Evolutionary conservation across 2,797 vertebrate species (phyloP), one percentile per base, ranked within the genome.

Genomic region (Pampus argenteus): DNA sequence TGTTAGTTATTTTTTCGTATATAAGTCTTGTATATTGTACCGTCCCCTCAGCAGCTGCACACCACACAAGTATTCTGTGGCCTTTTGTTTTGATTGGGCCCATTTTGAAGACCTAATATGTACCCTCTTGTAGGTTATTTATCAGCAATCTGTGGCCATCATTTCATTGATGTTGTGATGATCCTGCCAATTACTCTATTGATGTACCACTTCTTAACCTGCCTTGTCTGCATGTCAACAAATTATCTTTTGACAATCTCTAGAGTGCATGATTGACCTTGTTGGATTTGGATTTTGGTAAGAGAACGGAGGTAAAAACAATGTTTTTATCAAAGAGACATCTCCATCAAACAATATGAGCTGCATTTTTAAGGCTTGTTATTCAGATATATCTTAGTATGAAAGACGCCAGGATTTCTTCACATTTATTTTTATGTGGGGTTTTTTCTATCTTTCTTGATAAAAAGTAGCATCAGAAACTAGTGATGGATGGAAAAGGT

Each of bases 401-500:
- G 15, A 42, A 9, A 28, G 15, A 23, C 25, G 51, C 15, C 18
- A 28, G 40, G 6, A 56, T 74, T 65, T 63, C 49, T 60, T 51
- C n/a, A 47, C 15, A 34, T 56, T 63, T n/a, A 42, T 42, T 73
- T 73, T 61, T 3, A 55, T 22, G 25, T 48, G 20, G 7, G 14
- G 11, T 61, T 40, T 34, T 60, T 62, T 62, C 28, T 25, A 26
- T 71, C 36, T 64, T 45, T 61, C 45, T 51, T 23, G 22, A 73
- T 51, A 63, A 36, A 63, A 45, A 71, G 69, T 59, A 47, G 14
- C 29, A 56, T 42, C 61, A 62, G 50, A 72, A 49, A 54, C 40
- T 23, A 28, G 51, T 48, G 26, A 75, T 71, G 50, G 73, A 66
- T 72, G 17, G 25, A 66, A 66, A 84, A 79, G 70, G 74, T 87